Evolutionary conservation across 1,140 invertebrate genomes (phyloP).

Genomic region (Brachionus asplanchnoidis): DNA sequence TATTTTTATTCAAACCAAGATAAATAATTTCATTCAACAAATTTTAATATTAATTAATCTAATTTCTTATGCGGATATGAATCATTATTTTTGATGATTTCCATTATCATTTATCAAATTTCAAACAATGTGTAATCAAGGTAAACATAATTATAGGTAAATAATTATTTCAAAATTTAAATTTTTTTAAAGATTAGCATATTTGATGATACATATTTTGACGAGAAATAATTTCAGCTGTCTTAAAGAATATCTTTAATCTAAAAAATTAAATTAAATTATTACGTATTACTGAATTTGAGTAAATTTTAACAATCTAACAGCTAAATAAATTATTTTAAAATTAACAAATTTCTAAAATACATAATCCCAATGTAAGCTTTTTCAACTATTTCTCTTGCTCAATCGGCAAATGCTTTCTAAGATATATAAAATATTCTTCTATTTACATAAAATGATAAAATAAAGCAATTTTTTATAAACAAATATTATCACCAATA

Average conservation of each 20-base stretch:
- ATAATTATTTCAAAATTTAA: too few species aligned
- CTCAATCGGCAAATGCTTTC: neutral
- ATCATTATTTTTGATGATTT: too few species aligned
- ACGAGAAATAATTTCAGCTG: neutral
- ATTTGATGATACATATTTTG: too few species aligned
- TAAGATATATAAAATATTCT: neutral
- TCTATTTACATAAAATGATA: neutral
- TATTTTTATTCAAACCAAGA: too few species aligned
- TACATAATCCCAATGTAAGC: neutral
- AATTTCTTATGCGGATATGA: too few species aligned
- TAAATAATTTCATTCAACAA: too few species aligned
- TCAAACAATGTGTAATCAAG: too few species aligned
- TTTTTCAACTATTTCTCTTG: neutral
- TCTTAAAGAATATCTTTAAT: neutral
- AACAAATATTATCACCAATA: neutral
- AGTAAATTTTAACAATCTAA: neutral
- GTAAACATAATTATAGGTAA: too few species aligned
- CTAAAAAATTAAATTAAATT: neutral
- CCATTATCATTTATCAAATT: too few species aligned
- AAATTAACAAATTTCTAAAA: neutral
- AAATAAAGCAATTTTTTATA: neutral
- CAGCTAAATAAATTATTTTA: neutral
- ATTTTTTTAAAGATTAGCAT: too few species aligned
- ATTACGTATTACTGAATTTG: neutral
- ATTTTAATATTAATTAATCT: too few species aligned